phyloP scores from a whole-genome alignment of 2,888 invertebrate species.

The Thereva unica region DNA sequence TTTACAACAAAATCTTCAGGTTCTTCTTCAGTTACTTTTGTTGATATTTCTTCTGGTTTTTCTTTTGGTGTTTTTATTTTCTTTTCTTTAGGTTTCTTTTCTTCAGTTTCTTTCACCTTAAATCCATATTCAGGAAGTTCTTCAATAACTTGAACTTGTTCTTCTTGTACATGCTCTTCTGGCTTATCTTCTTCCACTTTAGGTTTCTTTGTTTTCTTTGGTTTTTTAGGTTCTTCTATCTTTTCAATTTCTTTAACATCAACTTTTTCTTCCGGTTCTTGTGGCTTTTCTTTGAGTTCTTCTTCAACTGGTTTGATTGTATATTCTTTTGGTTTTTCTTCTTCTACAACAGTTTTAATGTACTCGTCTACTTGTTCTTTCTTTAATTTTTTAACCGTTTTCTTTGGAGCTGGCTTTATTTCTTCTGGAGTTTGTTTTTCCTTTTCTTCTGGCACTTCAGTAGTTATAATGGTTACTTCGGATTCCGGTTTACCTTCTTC shows the following conservation, averaged over 20 bases:
- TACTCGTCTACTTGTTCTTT: slow-evolving; percentile 47
- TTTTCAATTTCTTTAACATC: slow-evolving; percentile 56
- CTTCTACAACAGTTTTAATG: not conserved
- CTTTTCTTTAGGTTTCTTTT: not conserved
- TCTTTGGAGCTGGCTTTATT: not conserved
- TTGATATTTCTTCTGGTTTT: not conserved
- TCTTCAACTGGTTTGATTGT: slow-evolving; percentile 39
- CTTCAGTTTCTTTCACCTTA: slow-evolving; percentile 1
- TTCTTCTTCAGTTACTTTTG: not conserved
- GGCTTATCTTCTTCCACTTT: slow-evolving; percentile 3
- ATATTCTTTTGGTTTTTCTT: slow-evolving; percentile 43
- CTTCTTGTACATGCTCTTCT: not conserved
- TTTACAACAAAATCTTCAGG: slow-evolving; percentile 15
- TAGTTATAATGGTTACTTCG: slow-evolving; percentile 51
- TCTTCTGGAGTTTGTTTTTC: slow-evolving; percentile 47
- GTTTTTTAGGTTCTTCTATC: slow-evolving; percentile 57
- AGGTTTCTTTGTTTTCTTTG: slow-evolving; percentile 47
- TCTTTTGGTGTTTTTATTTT: not conserved
- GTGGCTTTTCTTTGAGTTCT: slow-evolving; percentile 26
- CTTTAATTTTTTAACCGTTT: too few species aligned
- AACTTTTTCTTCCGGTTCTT: slow-evolving; percentile 47
- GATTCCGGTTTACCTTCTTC: slow-evolving; percentile 54
- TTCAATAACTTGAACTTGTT: not conserved
- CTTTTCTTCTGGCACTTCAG: slow-evolving; percentile 47
- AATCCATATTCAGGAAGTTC: slow-evolving; percentile 5